These are phyloP conservation scores for Dasyurus viverrinus DNA, from an alignment of 2,113 vertebrate genomes.

Conservation along the genomic window DNA sequence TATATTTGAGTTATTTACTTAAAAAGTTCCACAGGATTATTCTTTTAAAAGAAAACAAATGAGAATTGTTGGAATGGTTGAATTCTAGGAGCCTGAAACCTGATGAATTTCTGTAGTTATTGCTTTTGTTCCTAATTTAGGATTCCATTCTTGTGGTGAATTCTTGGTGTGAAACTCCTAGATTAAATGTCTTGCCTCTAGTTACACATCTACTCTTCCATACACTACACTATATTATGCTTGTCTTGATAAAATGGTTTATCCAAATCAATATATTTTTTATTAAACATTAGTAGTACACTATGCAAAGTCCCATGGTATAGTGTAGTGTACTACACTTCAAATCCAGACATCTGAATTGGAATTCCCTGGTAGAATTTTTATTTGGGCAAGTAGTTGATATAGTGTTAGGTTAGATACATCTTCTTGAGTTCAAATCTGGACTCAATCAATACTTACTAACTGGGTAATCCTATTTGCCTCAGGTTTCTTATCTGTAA, in stretches of 20 bases:
- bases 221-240: no score
- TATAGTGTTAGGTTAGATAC: neutral
- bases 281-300: neutral
- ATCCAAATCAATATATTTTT: neutral
- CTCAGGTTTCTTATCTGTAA: neutral
- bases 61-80: neutral
- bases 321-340: no score
- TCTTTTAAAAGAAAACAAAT: neutral
- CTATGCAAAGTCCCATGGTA: no score
- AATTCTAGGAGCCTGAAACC: neutral
- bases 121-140: neutral
- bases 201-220: neutral
- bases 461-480: neutral
- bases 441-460: neutral
- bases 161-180: neutral
- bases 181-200: neutral
- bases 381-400: neutral
- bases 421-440: neutral
- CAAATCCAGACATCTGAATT: neutral
- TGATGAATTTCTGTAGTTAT: neutral
- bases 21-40: neutral
- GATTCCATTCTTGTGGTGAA: neutral
- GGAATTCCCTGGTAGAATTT: neutral
- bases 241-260: neutral
- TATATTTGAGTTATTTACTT: neutral